Conservation (phyloP, 2,888 invertebrate species). For the Pterostichus niger region DNA sequence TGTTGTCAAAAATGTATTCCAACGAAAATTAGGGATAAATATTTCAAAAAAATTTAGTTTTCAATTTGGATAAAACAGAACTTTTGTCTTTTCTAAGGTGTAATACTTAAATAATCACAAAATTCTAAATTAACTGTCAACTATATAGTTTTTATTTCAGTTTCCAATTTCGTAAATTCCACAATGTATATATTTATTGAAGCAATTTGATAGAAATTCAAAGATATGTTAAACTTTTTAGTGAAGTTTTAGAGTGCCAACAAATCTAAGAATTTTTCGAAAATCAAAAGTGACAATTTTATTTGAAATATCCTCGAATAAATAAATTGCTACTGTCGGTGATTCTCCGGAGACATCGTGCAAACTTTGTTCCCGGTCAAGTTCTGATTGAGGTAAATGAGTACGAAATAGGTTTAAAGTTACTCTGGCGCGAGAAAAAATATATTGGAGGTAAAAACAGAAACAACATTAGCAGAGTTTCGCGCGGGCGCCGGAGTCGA, state of each 20-base stretch:
- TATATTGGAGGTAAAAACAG: slow-evolving; percentile 45
- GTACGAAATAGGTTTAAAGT: slow-evolving; percentile 75
- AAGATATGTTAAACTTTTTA: too few relatives aligned
- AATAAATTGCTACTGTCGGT: slow-evolving; percentile 42
- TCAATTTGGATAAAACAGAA: too few relatives aligned
- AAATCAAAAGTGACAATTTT: slow-evolving; percentile 53
- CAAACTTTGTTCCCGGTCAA: slow-evolving; percentile 65
- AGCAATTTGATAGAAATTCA: too few relatives aligned
- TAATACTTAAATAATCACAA: too few relatives aligned
- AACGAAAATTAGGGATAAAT: too few relatives aligned
- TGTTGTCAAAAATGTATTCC: too few relatives aligned
- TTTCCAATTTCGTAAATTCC: too few relatives aligned
- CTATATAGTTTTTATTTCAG: too few relatives aligned
- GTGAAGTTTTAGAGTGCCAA: not conserved
- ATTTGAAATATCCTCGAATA: slow-evolving; percentile 45
- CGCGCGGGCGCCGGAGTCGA: not conserved
- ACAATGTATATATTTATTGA: too few relatives aligned
- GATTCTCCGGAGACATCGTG: slow-evolving; percentile 32
- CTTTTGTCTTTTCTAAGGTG: too few relatives aligned
- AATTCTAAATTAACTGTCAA: too few relatives aligned
- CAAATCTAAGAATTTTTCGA: slow-evolving; percentile 35
- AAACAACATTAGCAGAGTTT: slow-evolving; percentile 52
- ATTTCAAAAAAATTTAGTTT: too few relatives aligned
- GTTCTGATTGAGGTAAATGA: slow-evolving; percentile 76
- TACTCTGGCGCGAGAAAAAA: slow-evolving; percentile 69